A percentile compares a stretch with the other conserved stretches of the same genome.
phyloP scores from a whole-genome alignment of 2,113 vertebrate species.

The Deroptyus accipitrinus region DNA sequence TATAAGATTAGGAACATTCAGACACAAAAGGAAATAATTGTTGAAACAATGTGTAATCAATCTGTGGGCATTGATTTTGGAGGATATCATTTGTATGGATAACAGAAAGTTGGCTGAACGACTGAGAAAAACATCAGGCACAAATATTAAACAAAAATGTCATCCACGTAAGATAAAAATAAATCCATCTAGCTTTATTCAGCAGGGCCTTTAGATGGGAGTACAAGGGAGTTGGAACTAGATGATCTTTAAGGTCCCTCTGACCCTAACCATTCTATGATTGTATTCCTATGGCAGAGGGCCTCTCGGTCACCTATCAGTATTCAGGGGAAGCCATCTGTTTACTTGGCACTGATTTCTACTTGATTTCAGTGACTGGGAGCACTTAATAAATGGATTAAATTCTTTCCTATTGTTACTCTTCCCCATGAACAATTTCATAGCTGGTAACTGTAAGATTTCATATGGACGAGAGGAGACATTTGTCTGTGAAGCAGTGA shows the following conservation, averaged over 20 bases:
- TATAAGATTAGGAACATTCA: neutral
- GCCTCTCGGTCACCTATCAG: neutral
- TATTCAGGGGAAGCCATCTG: neutral
- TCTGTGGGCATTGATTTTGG: neutral
- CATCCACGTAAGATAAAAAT: neutral
- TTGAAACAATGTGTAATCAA: neutral
- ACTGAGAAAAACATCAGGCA: neutral
- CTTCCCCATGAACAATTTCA: neutral
- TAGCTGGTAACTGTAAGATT: neutral
- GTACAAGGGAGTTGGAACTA: neutral
- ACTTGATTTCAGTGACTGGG: neutral
- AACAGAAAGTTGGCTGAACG: neutral
- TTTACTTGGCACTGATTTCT: neutral
- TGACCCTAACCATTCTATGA: neutral
- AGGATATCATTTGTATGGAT: neutral
- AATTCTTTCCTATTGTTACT: neutral
- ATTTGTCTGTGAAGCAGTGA: neutral
- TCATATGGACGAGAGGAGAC: neutral
- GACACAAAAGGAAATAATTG: neutral
- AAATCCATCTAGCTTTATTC: neutral
- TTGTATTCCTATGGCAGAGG: accelerated
- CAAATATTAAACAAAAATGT: neutral
- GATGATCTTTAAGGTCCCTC: neutral
- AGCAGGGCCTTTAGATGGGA: neutral
- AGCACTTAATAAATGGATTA: neutral